These are phyloP conservation scores for Apodemus speciosus DNA, from an alignment of 2,113 vertebrate genomes.

Conservation along the genomic window DNA sequence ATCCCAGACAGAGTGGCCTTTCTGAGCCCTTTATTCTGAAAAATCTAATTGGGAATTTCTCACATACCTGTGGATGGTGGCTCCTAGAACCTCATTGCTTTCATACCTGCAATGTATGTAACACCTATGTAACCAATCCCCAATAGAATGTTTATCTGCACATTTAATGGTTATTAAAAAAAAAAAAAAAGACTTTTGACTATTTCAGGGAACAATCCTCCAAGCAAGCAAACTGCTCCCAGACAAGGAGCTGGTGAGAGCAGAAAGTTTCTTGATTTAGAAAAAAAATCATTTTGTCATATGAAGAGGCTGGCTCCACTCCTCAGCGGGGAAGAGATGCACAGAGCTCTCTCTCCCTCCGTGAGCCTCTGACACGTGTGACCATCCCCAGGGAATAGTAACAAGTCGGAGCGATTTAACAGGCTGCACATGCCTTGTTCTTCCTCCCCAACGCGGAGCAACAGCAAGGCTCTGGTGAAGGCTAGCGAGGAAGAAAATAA, in stretches of 20 bases:
- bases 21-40: conserved; percentile 71
- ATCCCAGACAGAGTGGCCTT: conserved; percentile 66
- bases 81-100: conserved; percentile 54
- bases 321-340: not conserved
- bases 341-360: not conserved
- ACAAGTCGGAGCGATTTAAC: conserved; percentile 40
- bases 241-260: conserved; percentile 14
- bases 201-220: not conserved
- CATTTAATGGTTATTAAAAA: conserved; percentile 48
- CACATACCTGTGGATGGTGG: conserved; percentile 49
- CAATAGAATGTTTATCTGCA: conserved; percentile 66
- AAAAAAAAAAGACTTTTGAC: conserved; percentile 13
- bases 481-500: conserved; percentile 87
- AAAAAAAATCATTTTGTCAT: conserved; percentile 16
- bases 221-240: conserved; percentile 37
- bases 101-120: conserved; percentile 38
- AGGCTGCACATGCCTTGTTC: conserved; percentile 60
- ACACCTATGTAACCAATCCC: conserved; percentile 24
- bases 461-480: conserved; percentile 80
- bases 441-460: conserved; percentile 68
- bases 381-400: conserved; percentile 39
- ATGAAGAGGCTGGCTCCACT: not conserved
- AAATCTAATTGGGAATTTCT: conserved; percentile 69
- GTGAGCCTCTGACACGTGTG: not conserved
- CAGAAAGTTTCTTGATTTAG: conserved; percentile 25